phyloP scores from a whole-genome alignment of 2,797 vertebrate species.

The Arremon aurantiirostris region DNA sequence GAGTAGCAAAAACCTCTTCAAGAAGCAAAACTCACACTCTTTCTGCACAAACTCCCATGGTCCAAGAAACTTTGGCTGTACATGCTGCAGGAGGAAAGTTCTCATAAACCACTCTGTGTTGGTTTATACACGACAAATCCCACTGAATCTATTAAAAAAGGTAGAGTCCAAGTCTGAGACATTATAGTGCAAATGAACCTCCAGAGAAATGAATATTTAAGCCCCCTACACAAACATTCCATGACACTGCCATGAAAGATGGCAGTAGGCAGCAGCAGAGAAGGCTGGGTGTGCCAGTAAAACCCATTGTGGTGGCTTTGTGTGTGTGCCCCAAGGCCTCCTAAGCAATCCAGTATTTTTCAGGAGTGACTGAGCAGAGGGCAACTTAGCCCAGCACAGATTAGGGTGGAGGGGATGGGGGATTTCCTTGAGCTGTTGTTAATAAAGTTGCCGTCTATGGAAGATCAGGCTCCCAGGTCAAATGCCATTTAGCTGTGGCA shows the following conservation, averaged over 20 bases:
- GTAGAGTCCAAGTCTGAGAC: background rate
- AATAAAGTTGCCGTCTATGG: background rate
- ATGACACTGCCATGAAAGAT: background rate
- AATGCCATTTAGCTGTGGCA: background rate
- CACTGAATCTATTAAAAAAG: constrained; percentile 15
- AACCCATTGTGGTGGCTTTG: background rate
- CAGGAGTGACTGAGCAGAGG: background rate
- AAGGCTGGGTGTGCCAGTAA: background rate
- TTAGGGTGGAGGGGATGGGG: background rate
- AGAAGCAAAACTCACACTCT: background rate
- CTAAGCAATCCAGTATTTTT: background rate
- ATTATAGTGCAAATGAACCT: background rate
- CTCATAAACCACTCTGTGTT: background rate
- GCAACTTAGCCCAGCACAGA: background rate
- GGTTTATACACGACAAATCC: constrained; percentile 13
- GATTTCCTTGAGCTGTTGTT: constrained; percentile 2
- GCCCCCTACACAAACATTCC: background rate
- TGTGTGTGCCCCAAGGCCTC: background rate
- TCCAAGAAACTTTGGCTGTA: background rate
- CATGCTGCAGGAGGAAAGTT: background rate
- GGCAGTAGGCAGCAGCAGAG: background rate
- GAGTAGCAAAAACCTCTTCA: background rate
- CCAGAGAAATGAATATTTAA: background rate
- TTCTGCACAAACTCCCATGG: background rate
- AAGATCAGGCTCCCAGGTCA: constrained; percentile 15